A percentile compares a stretch with the other conserved stretches of the same genome.
These are phyloP conservation scores for Clinocottus analis DNA, from an alignment of 2,113 vertebrate genomes.

Conservation along the genomic window DNA sequence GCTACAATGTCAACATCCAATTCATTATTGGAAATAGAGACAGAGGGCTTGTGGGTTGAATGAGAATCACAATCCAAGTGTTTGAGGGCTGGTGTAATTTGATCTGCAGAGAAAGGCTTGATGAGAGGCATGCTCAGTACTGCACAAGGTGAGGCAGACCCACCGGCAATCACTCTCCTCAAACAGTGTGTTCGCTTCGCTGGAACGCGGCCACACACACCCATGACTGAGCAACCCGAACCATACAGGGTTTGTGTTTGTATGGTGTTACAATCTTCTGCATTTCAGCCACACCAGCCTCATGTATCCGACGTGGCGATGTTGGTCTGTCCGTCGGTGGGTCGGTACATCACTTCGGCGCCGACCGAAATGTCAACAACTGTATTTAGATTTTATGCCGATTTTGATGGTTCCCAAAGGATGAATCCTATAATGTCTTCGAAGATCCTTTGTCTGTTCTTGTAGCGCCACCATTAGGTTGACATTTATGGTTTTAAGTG, in stretches of 20 bases:
- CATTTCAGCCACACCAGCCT: not conserved
- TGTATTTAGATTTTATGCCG: not conserved
- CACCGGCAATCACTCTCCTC: conserved; percentile 44
- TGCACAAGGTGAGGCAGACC: conserved; percentile 48
- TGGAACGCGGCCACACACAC: conserved; percentile 24
- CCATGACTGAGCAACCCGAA: conserved; percentile 47
- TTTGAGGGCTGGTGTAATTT: conserved; percentile 44
- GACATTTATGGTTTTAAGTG: not conserved
- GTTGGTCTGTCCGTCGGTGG: not conserved
- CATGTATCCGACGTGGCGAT: not conserved
- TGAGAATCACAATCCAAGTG: conserved; percentile 29
- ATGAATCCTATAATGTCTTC: not conserved
- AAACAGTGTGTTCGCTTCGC: conserved; percentile 50
- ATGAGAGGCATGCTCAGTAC: conserved; percentile 28
- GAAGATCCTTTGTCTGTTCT: not conserved
- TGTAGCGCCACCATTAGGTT: not conserved
- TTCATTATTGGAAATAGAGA: conserved; percentile 20
- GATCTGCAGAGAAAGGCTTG: conserved; percentile 27
- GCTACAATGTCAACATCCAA: conserved; percentile 25
- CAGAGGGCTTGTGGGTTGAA: conserved; percentile 1
- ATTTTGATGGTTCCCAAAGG: not conserved
- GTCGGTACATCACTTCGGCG: conserved; percentile 1
- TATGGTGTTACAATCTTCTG: conserved; percentile 15
- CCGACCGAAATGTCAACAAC: not conserved
- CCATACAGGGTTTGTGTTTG: conserved; percentile 22